Evolutionary conservation across 2,888 invertebrate species (phyloP).

Genomic region (Nomada hirtipes): DNA sequence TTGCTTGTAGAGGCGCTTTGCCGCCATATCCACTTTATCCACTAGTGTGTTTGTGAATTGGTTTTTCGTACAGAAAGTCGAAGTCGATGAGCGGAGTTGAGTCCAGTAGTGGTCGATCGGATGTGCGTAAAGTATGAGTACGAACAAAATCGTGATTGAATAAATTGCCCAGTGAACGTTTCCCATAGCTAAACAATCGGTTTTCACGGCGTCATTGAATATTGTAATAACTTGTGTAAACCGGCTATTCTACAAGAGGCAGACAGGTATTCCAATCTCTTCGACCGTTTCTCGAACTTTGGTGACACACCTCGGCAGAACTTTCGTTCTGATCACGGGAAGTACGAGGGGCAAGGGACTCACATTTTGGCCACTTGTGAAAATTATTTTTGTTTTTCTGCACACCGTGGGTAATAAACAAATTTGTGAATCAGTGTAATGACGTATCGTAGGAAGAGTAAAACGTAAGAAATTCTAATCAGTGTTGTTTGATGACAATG

Average conservation of each 20-base stretch:
- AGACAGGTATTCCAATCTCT: conserved; percentile 46
- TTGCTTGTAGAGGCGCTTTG: conserved; percentile 69
- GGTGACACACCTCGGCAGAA: conserved; percentile 54
- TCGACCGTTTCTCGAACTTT: conserved; percentile 38
- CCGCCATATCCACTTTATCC: conserved; percentile 56
- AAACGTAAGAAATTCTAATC: conserved; percentile 10
- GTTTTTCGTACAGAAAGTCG: conserved; percentile 60
- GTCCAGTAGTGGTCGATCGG: conserved; percentile 55
- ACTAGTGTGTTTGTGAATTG: conserved; percentile 62
- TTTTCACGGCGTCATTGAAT: conserved; percentile 39
- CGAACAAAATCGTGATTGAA: conserved; percentile 26
- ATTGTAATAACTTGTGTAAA: conserved; percentile 52
- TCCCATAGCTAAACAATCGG: conserved; percentile 18
- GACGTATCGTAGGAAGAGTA: conserved; percentile 13
- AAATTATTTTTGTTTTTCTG: neutral
- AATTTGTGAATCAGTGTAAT: conserved; percentile 42
- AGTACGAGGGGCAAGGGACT: neutral
- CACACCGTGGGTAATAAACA: neutral
- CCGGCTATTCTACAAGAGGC: conserved; percentile 57
- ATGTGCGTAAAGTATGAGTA: conserved; percentile 40
- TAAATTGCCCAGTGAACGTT: conserved; percentile 2
- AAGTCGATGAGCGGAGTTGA: conserved; percentile 38
- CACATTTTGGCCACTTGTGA: neutral
- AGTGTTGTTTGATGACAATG: conserved; percentile 33
- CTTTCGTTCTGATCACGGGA: conserved; percentile 5